Percentiles rank a stretch among this genome's conserved stretches.
phyloP scores from a whole-genome alignment of 1,140 invertebrate genomes.

The Caenorhabditis inopinata region DNA sequence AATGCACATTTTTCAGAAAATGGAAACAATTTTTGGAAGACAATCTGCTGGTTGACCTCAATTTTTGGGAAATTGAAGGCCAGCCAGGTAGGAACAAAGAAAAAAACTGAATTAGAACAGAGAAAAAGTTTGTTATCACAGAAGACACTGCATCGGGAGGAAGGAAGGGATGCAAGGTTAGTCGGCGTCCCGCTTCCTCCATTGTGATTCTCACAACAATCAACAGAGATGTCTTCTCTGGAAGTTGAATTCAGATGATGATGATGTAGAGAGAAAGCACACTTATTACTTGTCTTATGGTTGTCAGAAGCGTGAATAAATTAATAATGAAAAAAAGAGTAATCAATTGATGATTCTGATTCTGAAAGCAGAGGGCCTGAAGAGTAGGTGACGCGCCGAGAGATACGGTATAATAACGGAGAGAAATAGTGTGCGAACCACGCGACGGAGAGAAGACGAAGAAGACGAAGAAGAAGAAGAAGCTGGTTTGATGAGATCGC shows the following conservation, averaged over 20 bases:
- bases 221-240: too few relatives aligned
- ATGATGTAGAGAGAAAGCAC: neutral
- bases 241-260: neutral
- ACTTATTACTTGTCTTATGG: neutral
- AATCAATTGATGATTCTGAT: neutral
- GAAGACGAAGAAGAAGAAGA: neutral
- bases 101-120: neutral
- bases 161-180: neutral
- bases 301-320: conserved; percentile 22
- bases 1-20: neutral
- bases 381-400: neutral
- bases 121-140: neutral
- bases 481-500: conserved; percentile 30
- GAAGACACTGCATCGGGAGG: neutral
- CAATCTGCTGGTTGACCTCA: neutral
- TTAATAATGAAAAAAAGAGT: conserved; percentile 3
- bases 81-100: neutral
- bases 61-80: too few relatives aligned
- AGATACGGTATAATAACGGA: conserved; percentile 8
- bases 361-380: neutral
- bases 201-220: too few relatives aligned
- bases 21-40: neutral
- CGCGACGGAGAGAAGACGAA: neutral
- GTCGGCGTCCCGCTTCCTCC: too few relatives aligned
- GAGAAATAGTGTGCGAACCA: neutral